phyloP scores from a whole-genome alignment of 2,113 vertebrate genomes.

The Egretta garzetta region DNA sequence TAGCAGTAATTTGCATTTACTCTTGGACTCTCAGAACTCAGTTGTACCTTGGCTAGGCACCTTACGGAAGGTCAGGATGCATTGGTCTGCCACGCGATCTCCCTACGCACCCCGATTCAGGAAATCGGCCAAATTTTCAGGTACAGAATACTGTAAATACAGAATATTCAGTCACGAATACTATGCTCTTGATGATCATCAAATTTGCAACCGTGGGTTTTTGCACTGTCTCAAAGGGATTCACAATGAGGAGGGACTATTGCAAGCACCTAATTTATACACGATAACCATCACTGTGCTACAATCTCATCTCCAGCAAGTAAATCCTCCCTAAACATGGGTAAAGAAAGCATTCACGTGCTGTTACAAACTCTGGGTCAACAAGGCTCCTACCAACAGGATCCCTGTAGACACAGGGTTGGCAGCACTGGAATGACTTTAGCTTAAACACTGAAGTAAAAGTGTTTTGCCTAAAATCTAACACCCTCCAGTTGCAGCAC shows the following conservation, averaged over 20 bases:
- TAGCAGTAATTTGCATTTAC: fast-evolving
- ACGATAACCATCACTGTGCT: no score
- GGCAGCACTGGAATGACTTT: not conserved
- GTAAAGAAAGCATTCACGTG: not conserved
- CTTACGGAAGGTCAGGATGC: fast-evolving
- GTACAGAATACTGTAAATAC: no score
- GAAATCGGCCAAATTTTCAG: not conserved
- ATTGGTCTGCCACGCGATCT: fast-evolving
- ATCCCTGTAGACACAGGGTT: not conserved
- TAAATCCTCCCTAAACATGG: not conserved
- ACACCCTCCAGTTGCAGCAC: not conserved
- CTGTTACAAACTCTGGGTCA: not conserved
- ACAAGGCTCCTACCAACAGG: not conserved
- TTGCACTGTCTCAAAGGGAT: fast-evolving
- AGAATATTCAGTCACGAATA: fast-evolving
- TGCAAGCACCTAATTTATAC: no score
- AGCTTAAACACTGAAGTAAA: not conserved
- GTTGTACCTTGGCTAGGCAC: not conserved
- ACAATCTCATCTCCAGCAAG: not conserved
- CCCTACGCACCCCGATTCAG: fast-evolving
- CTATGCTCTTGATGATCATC: no score
- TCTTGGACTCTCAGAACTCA: not conserved
- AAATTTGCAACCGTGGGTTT: fast-evolving
- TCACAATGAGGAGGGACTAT: not conserved
- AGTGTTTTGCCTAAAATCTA: not conserved